These are phyloP conservation scores for Geophilus truncorum DNA, from an alignment of 2,888 invertebrate genomes.

Conservation along the genomic window DNA sequence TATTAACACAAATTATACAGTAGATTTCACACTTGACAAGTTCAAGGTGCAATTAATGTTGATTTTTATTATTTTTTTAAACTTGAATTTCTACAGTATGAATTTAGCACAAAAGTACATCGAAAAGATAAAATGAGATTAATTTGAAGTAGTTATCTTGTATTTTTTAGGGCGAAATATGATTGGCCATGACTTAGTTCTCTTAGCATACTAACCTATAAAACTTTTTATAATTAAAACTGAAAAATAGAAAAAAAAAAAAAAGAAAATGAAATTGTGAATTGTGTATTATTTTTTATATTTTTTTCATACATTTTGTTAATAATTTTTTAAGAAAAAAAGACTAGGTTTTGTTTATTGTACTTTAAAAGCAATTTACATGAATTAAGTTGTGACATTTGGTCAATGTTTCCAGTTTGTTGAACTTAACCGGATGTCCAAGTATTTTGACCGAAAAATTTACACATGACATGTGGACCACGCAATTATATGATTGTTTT, in stretches of 20 bases:
- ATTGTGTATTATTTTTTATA: background rate
- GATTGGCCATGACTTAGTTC: background rate
- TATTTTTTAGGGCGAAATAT: background rate
- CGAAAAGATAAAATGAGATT: background rate
- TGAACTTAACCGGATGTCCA: background rate
- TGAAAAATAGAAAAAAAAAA: background rate
- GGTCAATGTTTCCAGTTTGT: background rate
- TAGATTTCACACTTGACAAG: background rate
- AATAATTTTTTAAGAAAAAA: background rate
- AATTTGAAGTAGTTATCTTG: background rate
- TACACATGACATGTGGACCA: background rate
- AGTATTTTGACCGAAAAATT: background rate
- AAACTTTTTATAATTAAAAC: background rate
- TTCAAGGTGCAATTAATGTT: background rate
- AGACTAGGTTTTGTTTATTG: background rate
- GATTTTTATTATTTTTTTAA: background rate
- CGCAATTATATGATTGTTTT: background rate
- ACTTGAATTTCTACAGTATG: background rate
- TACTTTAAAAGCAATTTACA: background rate
- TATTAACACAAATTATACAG: background rate
- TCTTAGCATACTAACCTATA: background rate
- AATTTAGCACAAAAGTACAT: background rate
- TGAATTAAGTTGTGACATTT: background rate
- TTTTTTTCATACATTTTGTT: background rate
- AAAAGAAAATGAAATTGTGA: background rate